These are phyloP conservation scores for Cherax destructor DNA, from an alignment of 1,140 invertebrate genomes.

Conservation along the genomic window DNA sequence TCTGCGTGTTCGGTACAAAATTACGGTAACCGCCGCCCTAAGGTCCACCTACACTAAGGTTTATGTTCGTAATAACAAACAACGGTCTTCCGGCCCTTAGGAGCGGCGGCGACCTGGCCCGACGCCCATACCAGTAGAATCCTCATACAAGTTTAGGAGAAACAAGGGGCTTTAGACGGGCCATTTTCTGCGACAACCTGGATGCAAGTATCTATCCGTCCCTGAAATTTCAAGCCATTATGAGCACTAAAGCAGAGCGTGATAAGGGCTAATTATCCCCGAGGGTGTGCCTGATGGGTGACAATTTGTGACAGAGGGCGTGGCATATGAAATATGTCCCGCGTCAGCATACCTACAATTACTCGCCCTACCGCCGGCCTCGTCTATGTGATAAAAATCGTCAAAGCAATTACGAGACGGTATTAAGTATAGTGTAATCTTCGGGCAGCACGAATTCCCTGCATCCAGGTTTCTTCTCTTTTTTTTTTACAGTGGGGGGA, in stretches of 20 bases:
- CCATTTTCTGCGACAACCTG: constrained; percentile 14
- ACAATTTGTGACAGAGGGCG: constrained; percentile 62
- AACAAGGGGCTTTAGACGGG: not conserved
- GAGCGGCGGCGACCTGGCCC: not conserved
- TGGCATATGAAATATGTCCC: constrained; percentile 52
- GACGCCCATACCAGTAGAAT: not conserved
- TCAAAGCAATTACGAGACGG: constrained; percentile 32
- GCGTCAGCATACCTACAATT: constrained; percentile 51
- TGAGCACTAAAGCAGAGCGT: constrained; percentile 34
- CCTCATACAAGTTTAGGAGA: not conserved
- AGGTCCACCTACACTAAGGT: constrained; percentile 35
- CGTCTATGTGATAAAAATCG: constrained; percentile 58
- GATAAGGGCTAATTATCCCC: constrained; percentile 33
- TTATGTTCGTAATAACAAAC: constrained; percentile 41
- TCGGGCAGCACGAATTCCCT: constrained; percentile 34
- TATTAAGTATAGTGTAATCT: constrained; percentile 56
- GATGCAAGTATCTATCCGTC: constrained; percentile 12
- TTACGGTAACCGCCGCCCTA: constrained; percentile 37
- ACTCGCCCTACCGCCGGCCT: constrained; percentile 15
- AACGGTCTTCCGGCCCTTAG: constrained; percentile 42
- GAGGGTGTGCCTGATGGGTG: constrained; percentile 39
- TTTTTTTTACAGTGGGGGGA: not conserved
- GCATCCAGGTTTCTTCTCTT: constrained; percentile 5
- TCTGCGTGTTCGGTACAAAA: constrained; percentile 51
- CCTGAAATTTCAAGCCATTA: constrained; percentile 54